A percentile compares a stretch with the other conserved stretches of the same genome.
Evolutionary conservation across 2,113 vertebrate genomes (phyloP).

Genomic region (Trematocara nigrifrons): DNA sequence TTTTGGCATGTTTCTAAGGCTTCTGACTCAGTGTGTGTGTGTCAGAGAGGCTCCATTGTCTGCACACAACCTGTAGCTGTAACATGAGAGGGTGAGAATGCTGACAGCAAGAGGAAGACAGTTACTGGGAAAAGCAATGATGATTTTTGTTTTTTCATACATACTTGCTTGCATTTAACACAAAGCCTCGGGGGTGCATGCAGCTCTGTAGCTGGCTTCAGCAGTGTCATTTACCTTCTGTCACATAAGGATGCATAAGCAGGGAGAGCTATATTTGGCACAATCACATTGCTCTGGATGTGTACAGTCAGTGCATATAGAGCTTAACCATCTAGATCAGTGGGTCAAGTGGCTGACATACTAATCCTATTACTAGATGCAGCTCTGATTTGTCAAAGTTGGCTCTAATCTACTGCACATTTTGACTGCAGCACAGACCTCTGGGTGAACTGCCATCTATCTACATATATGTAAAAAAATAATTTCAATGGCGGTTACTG

Average conservation of each 20-base stretch:
- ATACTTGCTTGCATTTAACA: neutral
- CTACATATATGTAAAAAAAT: neutral
- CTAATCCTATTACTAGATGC: conserved; percentile 56
- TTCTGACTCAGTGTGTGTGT: conserved; percentile 14
- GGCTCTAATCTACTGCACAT: conserved; percentile 49
- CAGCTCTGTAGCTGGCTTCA: neutral
- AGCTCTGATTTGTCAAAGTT: conserved; percentile 49
- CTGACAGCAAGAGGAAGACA: neutral
- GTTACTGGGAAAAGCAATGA: neutral
- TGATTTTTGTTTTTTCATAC: neutral
- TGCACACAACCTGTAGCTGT: conserved; percentile 33
- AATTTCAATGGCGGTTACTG: fast-evolving
- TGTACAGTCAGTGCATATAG: conserved; percentile 16
- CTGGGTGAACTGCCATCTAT: neutral
- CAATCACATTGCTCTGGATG: neutral
- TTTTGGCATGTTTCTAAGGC: conserved; percentile 14
- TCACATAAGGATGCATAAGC: neutral
- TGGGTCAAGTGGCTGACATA: conserved; percentile 55
- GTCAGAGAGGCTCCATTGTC: conserved; percentile 46
- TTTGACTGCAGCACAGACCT: conserved; percentile 4
- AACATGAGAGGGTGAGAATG: conserved; percentile 32
- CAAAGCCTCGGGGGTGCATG: neutral
- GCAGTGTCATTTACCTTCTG: neutral
- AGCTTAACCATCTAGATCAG: conserved; percentile 59
- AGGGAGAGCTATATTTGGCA: neutral